Percentiles rank a stretch among this genome's conserved stretches.
Conservation (phyloP, 2,113 vertebrate genomes). For the Nothobranchius furzeri region DNA sequence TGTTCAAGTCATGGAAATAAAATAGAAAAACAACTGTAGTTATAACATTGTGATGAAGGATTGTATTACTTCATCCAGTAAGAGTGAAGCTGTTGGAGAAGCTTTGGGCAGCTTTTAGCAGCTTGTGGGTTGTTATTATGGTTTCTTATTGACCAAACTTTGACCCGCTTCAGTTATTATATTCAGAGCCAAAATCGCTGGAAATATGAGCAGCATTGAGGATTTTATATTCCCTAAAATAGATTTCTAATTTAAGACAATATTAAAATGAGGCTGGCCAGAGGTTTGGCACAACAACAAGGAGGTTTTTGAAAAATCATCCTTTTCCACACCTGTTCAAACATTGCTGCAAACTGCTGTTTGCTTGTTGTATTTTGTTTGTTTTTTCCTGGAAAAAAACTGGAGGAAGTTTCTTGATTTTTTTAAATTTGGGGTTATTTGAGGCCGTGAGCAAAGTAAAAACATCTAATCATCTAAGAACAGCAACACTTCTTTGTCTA, state of each 20-base stretch:
- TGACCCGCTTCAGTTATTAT: neutral
- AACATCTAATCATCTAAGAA: too few relatives aligned
- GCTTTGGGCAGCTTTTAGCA: constrained; percentile 4
- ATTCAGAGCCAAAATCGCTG: neutral
- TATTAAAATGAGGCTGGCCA: too few relatives aligned
- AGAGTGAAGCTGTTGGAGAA: neutral
- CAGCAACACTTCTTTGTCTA: too few relatives aligned
- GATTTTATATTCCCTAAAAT: too few relatives aligned
- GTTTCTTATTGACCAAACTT: constrained; percentile 7
- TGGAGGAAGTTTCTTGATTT: neutral
- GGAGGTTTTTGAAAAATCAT: too few relatives aligned
- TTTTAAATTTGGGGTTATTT: neutral
- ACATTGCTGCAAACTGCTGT: too few relatives aligned
- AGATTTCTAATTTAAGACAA: too few relatives aligned
- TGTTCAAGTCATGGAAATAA: constrained; percentile 11
- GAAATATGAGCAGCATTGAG: neutral
- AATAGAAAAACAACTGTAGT: neutral
- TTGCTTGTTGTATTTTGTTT: neutral
- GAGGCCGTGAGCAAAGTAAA: neutral
- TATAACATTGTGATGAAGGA: neutral
- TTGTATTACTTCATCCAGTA: constrained; percentile 1
- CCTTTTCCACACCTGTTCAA: too few relatives aligned
- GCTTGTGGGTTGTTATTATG: constrained; percentile 2
- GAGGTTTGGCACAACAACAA: too few relatives aligned
- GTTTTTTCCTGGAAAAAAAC: neutral